Evolutionary conservation across 2,888 invertebrate genomes (phyloP), one percentile per base, ranked within the genome.

Genomic region (Urechis unicinctus): DNA sequence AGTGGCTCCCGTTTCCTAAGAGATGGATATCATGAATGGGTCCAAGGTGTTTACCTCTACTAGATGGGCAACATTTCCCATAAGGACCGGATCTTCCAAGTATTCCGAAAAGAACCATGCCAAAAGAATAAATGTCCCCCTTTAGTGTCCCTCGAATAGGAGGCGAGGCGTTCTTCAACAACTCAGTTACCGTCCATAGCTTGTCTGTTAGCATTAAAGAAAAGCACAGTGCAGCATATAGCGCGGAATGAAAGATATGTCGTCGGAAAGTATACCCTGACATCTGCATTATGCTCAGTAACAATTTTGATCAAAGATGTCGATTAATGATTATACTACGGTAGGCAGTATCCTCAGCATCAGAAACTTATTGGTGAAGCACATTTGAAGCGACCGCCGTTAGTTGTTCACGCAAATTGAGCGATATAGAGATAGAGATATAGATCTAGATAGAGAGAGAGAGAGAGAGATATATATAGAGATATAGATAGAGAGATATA

Each of bases 401-500:
- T 93, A 91, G 51, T 95, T 96, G 52, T 97, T 93, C 56, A 98
- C 91, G 82, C 97, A 97, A 83, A 98, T 97, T 66, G 96, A 95
- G 59, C 94, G 94, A 81, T 97, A 97, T 68, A 98, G 85, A 9
- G 21, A n/a, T n/a, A n/a, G n/a, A n/a, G n/a, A n/a, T n/a, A n/a
- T n/a, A n/a, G n/a, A n/a, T n/a, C n/a, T n/a, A 46, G 78, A 78
- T 59, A 80, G 79, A 65, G 82, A 68, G 67, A 80, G 75, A 49
- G 71, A 70, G 70, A 76, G 72, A 5, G 73, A 75, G n/a, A n/a
- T n/a, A n/a, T n/a, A n/a, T n/a, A n/a, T n/a, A n/a, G n/a, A n/a
- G n/a, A n/a, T n/a, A n/a, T n/a, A n/a, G n/a, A n/a, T n/a, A n/a
- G n/a, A n/a, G n/a, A n/a, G n/a, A 22, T 26, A 25, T 28, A 28